Evolutionary conservation across 2,797 vertebrate species (phyloP).

Genomic region (Sebastes diploproa): DNA sequence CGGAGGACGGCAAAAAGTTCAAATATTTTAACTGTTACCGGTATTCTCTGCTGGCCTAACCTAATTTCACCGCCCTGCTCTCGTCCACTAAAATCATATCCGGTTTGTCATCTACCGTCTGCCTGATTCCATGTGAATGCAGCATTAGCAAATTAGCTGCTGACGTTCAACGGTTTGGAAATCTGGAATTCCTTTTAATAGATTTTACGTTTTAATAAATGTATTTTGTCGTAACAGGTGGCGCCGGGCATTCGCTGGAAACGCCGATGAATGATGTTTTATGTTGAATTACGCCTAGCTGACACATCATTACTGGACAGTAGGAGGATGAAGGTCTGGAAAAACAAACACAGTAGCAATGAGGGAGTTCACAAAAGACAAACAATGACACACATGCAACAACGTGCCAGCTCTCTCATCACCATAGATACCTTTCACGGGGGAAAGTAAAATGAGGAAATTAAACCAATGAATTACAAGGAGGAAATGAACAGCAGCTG

Average conservation of each 20-base stretch:
- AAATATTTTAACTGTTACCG: too few species aligned
- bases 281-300: constrained; percentile 23
- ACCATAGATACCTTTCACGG: constrained; percentile 63
- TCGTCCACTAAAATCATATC: too few species aligned
- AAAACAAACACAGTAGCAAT: constrained; percentile 74
- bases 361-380: constrained; percentile 72
- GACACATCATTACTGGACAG: constrained; percentile 53
- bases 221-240: constrained; percentile 22
- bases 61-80: too few species aligned
- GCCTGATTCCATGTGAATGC: neutral
- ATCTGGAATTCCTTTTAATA: neutral
- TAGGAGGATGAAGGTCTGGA: constrained; percentile 67
- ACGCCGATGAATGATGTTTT: constrained; percentile 15
- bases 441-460: constrained; percentile 57
- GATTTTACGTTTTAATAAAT: neutral
- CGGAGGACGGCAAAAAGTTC: too few species aligned
- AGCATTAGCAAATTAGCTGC: neutral
- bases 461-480: constrained; percentile 52
- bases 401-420: constrained; percentile 26
- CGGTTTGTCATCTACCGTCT: too few species aligned
- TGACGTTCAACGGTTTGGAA: neutral
- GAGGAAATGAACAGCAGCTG: constrained; percentile 53
- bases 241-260: constrained; percentile 12
- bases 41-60: too few species aligned
- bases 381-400: constrained; percentile 66